Conservation (phyloP, 2,888 invertebrate species). For the Drosophila lacicola region DNA sequence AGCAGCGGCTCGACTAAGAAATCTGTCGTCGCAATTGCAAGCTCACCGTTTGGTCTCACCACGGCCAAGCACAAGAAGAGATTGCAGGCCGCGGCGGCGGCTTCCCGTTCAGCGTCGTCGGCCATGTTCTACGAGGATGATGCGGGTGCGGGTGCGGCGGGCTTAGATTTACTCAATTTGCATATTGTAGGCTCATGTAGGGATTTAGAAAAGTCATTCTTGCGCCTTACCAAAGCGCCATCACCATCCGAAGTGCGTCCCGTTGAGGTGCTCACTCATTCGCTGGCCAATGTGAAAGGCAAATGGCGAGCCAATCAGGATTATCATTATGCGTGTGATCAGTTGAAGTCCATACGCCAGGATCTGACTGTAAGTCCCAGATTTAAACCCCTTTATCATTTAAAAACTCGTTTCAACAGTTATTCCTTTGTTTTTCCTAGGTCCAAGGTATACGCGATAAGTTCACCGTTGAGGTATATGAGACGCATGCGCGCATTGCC, state of each 20-base stretch:
- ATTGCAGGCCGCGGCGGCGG: slow-evolving; percentile 49
- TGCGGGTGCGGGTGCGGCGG: slow-evolving; percentile 86
- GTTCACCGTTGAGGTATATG: slow-evolving; percentile 99
- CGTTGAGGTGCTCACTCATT: slow-evolving; percentile 92
- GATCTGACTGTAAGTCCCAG: slow-evolving; percentile 95
- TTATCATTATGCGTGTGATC: slow-evolving; percentile 99
- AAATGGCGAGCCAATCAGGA: slow-evolving; percentile 96
- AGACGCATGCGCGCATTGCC: slow-evolving; percentile 98
- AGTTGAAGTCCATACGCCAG: slow-evolving; percentile 98
- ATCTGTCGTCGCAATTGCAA: slow-evolving; percentile 81
- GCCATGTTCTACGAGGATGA: slow-evolving; percentile 86
- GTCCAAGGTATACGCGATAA: slow-evolving; percentile 97
- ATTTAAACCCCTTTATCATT: not conserved
- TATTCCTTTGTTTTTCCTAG: slow-evolving; percentile 84
- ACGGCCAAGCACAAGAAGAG: slow-evolving; percentile 70
- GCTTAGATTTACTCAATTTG: slow-evolving; percentile 93
- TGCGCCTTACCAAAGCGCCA: slow-evolving; percentile 98
- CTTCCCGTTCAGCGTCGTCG: slow-evolving; percentile 33
- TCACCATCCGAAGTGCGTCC: slow-evolving; percentile 96
- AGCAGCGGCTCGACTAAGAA: slow-evolving; percentile 72
- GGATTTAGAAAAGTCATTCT: slow-evolving; percentile 97
- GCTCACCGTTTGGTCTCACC: slow-evolving; percentile 75
- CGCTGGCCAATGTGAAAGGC: slow-evolving; percentile 95
- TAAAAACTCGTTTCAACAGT: not conserved
- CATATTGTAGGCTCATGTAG: slow-evolving; percentile 97